A percentile compares a stretch with the other conserved stretches of the same genome.
phyloP scores from a whole-genome alignment of 1,140 invertebrate genomes.

The Neocloeon triangulifer region DNA sequence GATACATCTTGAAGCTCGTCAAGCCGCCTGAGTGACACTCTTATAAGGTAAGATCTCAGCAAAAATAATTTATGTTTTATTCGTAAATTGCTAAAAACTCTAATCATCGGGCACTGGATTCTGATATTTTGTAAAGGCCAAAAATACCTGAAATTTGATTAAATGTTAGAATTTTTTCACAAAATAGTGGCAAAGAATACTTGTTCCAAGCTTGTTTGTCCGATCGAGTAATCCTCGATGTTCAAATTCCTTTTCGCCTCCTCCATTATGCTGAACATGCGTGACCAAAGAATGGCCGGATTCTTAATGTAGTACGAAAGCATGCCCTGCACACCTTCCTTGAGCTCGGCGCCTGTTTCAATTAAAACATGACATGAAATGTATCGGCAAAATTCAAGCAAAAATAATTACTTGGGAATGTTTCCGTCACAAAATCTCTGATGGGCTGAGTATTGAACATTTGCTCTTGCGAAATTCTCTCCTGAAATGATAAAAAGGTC shows the following conservation, averaged over 20 bases:
- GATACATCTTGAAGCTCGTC: too few species aligned
- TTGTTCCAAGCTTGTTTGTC: slow-evolving; percentile 20
- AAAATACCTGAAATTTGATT: too few species aligned
- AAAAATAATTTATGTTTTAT: too few species aligned
- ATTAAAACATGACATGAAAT: too few species aligned
- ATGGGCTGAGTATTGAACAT: slow-evolving; percentile 65
- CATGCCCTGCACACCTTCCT: slow-evolving; percentile 13
- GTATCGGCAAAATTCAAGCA: slow-evolving; percentile 31
- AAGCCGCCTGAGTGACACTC: too few species aligned
- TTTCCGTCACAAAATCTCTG: slow-evolving; percentile 54
- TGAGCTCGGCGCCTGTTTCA: slow-evolving; percentile 18
- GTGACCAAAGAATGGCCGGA: slow-evolving; percentile 16
- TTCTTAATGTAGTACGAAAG: slow-evolving; percentile 19
- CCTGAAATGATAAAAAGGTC: slow-evolving; percentile 15
- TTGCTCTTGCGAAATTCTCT: slow-evolving; percentile 70
- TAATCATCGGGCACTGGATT: too few species aligned
- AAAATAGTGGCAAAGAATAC: too few species aligned
- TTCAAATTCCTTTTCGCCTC: slow-evolving; percentile 16
- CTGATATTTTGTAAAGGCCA: too few species aligned
- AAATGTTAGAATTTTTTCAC: too few species aligned
- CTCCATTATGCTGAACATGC: slow-evolving; percentile 19
- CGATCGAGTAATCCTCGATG: slow-evolving; percentile 19
- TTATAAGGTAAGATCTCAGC: too few species aligned
- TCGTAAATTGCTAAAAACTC: too few species aligned
- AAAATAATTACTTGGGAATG: slow-evolving; percentile 41